Evolutionary conservation across 2,797 vertebrate genomes (phyloP).

Genomic region (Salmo trutta): DNA sequence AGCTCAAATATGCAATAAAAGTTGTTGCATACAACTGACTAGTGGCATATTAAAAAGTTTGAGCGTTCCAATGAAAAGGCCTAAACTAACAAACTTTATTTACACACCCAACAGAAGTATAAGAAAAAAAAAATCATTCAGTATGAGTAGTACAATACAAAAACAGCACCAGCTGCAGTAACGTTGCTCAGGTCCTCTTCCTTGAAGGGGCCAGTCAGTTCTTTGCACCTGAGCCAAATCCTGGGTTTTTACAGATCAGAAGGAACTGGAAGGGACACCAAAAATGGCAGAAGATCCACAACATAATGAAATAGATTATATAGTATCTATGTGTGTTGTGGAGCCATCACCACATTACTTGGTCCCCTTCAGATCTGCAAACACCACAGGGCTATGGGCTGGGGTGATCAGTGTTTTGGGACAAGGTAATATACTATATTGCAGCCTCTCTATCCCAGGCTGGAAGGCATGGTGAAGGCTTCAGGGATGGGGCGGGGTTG

Average conservation of each 20-base stretch:
- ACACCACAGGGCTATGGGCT: not conserved
- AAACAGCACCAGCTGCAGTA: slow-evolving; percentile 56
- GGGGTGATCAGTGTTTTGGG: not conserved
- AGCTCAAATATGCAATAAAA: slow-evolving; percentile 78
- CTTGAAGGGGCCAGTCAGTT: not conserved
- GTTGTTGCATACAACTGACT: slow-evolving; percentile 61
- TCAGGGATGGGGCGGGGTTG: slow-evolving; percentile 2
- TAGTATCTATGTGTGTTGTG: too few relatives aligned
- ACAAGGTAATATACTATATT: slow-evolving; percentile 43
- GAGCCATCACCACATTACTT: not conserved
- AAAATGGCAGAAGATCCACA: not conserved
- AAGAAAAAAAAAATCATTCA: slow-evolving; percentile 36
- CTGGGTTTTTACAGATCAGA: not conserved
- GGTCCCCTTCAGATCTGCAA: not conserved
- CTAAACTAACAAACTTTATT: slow-evolving; percentile 19
- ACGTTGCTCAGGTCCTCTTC: slow-evolving; percentile 24
- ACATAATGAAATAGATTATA: not conserved
- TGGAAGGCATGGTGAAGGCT: slow-evolving; percentile 51
- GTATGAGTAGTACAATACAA: slow-evolving; percentile 43
- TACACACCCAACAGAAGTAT: slow-evolving; percentile 21
- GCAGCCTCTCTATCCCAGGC: slow-evolving; percentile 57
- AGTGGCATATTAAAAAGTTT: slow-evolving; percentile 28
- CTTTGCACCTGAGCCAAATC: not conserved
- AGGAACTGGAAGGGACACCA: not conserved
- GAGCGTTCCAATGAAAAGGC: slow-evolving; percentile 36